These are phyloP conservation scores for Macrosoma leucophasiata DNA, from an alignment of 2,888 invertebrate genomes.

Conservation along the genomic window DNA sequence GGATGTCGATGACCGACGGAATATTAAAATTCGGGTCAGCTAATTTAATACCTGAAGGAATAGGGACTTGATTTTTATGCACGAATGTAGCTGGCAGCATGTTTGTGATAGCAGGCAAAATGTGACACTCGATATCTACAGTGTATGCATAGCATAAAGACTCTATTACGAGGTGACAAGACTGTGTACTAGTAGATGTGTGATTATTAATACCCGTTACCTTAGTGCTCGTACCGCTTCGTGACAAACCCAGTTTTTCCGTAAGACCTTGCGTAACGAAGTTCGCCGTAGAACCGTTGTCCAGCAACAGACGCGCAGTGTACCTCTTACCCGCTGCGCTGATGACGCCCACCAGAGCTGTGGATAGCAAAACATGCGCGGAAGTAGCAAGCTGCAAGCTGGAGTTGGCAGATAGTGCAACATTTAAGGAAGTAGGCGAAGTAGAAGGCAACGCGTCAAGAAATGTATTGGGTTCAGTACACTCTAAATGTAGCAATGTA, in stretches of 20 bases:
- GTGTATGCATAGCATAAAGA: conserved; percentile 9
- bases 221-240: conserved; percentile 10
- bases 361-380: conserved; percentile 21
- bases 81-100: conserved; percentile 8
- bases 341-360: conserved; percentile 23
- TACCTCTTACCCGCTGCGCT: neutral
- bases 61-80: conserved; percentile 7
- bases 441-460: too few relatives aligned
- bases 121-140: conserved; percentile 8
- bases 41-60: conserved; percentile 17
- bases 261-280: conserved; percentile 15
- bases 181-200: conserved; percentile 14
- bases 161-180: conserved; percentile 16
- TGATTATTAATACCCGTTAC: conserved; percentile 22
- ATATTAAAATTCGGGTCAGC: conserved; percentile 23
- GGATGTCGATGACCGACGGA: conserved; percentile 19
- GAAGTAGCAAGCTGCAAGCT: too few relatives aligned
- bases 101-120: conserved; percentile 16
- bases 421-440: too few relatives aligned
- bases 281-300: conserved; percentile 21
- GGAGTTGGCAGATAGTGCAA: neutral
- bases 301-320: neutral
- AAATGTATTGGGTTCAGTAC: neutral
- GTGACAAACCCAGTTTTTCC: conserved; percentile 14
- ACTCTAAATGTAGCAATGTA: conserved; percentile 10